These are phyloP conservation scores for Ennomos erosarius DNA, from an alignment of 2,888 invertebrate genomes.

Conservation along the genomic window DNA sequence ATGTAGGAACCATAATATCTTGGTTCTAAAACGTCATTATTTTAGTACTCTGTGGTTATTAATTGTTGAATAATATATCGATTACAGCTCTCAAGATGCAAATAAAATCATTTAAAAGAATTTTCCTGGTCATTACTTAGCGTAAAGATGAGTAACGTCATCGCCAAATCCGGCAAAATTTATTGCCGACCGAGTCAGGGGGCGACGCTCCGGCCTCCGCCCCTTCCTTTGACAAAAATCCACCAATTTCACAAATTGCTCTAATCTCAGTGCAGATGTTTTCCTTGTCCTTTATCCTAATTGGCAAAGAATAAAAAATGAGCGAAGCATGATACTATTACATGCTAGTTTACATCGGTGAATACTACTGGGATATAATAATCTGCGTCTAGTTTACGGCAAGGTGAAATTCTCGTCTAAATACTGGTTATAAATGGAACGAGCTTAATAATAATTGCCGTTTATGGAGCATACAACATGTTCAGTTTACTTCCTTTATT, in stretches of 20 bases:
- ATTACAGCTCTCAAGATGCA: constrained; percentile 1
- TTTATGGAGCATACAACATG: too few relatives aligned
- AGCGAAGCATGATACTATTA: not conserved
- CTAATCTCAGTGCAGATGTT: constrained; percentile 23
- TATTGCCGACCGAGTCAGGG: constrained; percentile 17
- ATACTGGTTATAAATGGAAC: too few relatives aligned
- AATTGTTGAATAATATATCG: too few relatives aligned
- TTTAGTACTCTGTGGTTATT: too few relatives aligned
- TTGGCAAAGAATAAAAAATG: constrained; percentile 3
- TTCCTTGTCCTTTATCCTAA: constrained; percentile 8
- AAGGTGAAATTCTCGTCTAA: not conserved
- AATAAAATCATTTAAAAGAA: constrained; percentile 16
- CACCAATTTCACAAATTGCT: constrained; percentile 23
- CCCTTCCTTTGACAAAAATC: constrained; percentile 19
- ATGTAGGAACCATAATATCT: constrained; percentile 1
- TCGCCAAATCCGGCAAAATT: constrained; percentile 26
- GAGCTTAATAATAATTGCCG: too few relatives aligned
- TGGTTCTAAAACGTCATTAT: too few relatives aligned
- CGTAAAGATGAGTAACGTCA: constrained; percentile 22
- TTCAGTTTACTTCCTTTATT: too few relatives aligned
- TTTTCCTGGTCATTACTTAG: constrained; percentile 16
- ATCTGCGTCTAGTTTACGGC: not conserved
- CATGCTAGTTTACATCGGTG: not conserved
- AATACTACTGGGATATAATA: too few relatives aligned
- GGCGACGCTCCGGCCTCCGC: constrained; percentile 1